Evolutionary conservation across 2,888 invertebrate genomes (phyloP), one percentile per base, ranked within the genome.

Genomic region (Limnephilus lunatus): DNA sequence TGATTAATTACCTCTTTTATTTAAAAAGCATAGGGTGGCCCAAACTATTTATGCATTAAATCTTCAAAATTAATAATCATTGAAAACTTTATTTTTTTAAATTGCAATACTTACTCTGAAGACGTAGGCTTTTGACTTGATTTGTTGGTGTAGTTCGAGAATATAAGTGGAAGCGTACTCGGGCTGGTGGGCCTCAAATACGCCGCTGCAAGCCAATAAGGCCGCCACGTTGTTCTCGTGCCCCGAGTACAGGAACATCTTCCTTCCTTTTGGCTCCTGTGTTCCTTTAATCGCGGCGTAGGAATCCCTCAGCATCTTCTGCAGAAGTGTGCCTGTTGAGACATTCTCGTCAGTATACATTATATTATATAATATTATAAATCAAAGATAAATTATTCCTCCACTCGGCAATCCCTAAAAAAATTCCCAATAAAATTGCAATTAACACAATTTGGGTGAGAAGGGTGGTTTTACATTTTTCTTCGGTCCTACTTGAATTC

Each of bases 141-240:
- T 92, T 68, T 94, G 94, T 94, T 94, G 94, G 91, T 96, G 95
- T 11, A 97, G 94, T 94, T 97, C 97, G 85, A 97, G 85, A 4
- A 97, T 95, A 91, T 97, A 95, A 0, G 96, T 96, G 39, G 97
- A 94, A 0, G 97, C 96, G 94, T 97, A 97, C 25, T 95, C 95
- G 0, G 97, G 97, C 92, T 97, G 96, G 91, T 97, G 97, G 0
- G 96, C 95, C 91, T 96, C 94, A 94, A 96, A 97, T 2, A 97
- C 96, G 19, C 95, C 95, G 0, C 97, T 95, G 3, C 97, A 96
- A 0, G 96, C 95, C 94, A 97, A 95, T n/a, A 97, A 93, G 0
- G 96, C 96, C 0, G 97, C 96, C 0, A 97, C 96, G 81, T 97
- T 97, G 90, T 97, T 97, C 94, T 97, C 97, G 94, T 97, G 97